phyloP scores from a whole-genome alignment of 2,888 invertebrate species.

The Campaea margaritaria region DNA sequence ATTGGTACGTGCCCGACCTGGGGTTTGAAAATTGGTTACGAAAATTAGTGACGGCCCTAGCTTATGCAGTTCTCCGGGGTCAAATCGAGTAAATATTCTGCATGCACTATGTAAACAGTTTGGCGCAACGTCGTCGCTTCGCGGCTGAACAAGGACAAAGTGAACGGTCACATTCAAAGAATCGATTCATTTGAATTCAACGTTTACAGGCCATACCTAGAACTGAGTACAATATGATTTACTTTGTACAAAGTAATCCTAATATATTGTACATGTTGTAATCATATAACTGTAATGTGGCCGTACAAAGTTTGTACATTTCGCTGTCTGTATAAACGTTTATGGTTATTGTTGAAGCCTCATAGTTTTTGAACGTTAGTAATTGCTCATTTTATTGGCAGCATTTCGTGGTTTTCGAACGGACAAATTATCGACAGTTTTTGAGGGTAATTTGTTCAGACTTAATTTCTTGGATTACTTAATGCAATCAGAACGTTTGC shows the following conservation, averaged over 20 bases:
- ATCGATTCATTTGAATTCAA: slow-evolving; percentile 35
- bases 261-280: too few species aligned
- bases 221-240: slow-evolving; percentile 28
- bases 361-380: too few species aligned
- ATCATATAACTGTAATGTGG: too few species aligned
- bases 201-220: slow-evolving; percentile 36
- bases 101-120: slow-evolving; percentile 58
- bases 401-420: too few species aligned
- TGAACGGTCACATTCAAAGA: slow-evolving; percentile 50
- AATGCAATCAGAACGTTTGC: too few species aligned
- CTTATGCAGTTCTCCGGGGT: slow-evolving; percentile 34
- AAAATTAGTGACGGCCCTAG: neutral
- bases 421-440: too few species aligned
- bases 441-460: too few species aligned
- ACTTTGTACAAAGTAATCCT: slow-evolving; percentile 15
- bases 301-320: too few species aligned
- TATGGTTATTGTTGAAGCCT: neutral
- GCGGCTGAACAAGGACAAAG: slow-evolving; percentile 50
- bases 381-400: too few species aligned
- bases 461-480: too few species aligned
- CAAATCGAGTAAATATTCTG: slow-evolving; percentile 53
- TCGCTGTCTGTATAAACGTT: neutral
- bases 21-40: too few species aligned
- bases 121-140: slow-evolving; percentile 49
- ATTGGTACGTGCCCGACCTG: too few species aligned